These are phyloP conservation scores for Burhinus bistriatus DNA, from an alignment of 2,113 vertebrate genomes.

Conservation along the genomic window DNA sequence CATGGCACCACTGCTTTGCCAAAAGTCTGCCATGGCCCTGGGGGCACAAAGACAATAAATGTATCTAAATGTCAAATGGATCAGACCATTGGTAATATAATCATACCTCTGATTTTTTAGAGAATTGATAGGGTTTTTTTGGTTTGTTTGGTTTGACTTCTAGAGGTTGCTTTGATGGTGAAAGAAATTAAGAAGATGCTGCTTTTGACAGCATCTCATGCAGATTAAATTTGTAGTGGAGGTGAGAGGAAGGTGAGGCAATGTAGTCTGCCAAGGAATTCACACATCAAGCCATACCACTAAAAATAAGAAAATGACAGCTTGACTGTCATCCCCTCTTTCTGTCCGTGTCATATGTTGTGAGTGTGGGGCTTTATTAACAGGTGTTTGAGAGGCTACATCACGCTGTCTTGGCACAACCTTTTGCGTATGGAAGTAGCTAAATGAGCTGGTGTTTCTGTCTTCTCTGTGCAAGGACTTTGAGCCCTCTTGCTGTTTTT, in stretches of 20 bases:
- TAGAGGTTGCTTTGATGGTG: neutral
- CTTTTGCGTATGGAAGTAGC: neutral
- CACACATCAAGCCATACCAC: neutral
- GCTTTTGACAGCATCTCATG: neutral
- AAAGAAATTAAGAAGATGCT: neutral
- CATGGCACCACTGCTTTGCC: neutral
- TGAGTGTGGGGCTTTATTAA: neutral
- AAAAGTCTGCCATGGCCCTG: neutral
- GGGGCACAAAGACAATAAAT: neutral
- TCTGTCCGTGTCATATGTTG: neutral
- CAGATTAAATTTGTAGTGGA: neutral
- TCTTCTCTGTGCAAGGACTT: neutral
- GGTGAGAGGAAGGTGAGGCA: neutral
- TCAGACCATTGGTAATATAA: neutral
- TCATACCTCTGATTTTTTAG: neutral
- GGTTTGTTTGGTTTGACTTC: neutral
- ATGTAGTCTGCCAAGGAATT: neutral
- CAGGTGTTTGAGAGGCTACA: neutral
- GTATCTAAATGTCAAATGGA: neutral
- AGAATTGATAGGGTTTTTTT: accelerated
- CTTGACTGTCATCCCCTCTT: neutral
- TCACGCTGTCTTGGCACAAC: neutral
- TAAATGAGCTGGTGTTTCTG: neutral
- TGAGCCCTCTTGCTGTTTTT: neutral
- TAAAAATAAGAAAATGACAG: neutral